A percentile compares a stretch with the other conserved stretches of the same genome.
Conservation (phyloP, 2,797 vertebrate species). For the Prunella strophiata region DNA sequence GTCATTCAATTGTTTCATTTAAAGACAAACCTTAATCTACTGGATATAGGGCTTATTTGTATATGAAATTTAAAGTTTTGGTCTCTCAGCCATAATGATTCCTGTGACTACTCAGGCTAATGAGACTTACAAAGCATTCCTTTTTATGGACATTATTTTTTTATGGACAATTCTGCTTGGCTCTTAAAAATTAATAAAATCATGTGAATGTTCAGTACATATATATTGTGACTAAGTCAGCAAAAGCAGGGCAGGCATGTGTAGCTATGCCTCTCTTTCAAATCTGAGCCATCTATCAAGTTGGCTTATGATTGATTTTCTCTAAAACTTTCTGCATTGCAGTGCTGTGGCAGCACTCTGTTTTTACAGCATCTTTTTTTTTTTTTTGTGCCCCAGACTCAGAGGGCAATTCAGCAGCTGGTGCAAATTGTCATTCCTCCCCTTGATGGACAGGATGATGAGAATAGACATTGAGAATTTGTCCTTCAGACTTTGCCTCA, state of each 20-base stretch:
- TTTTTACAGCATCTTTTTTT: neutral
- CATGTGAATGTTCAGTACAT: neutral
- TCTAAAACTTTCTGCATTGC: slow-evolving; percentile 41
- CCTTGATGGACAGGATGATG: neutral
- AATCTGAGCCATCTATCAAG: slow-evolving; percentile 41
- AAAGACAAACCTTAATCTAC: neutral
- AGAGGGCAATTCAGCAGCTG: slow-evolving; percentile 23
- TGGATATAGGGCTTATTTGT: neutral
- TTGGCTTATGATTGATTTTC: slow-evolving; percentile 57
- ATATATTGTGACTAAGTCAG: slow-evolving; percentile 23
- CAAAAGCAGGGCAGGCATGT: neutral
- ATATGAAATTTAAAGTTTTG: neutral
- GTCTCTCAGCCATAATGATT: neutral
- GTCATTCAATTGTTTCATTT: neutral
- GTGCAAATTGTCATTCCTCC: neutral
- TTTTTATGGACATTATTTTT: neutral
- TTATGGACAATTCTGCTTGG: neutral
- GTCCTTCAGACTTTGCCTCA: slow-evolving; percentile 13
- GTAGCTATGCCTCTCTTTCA: slow-evolving; percentile 13
- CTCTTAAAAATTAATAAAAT: slow-evolving; percentile 41
- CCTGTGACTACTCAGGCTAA: neutral
- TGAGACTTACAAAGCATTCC: neutral
- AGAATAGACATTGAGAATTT: neutral
- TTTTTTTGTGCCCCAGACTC: neutral
- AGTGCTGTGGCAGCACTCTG: slow-evolving; percentile 40